phyloP scores from a whole-genome alignment of 1,140 invertebrate genomes.

The Zophobas atratus region DNA sequence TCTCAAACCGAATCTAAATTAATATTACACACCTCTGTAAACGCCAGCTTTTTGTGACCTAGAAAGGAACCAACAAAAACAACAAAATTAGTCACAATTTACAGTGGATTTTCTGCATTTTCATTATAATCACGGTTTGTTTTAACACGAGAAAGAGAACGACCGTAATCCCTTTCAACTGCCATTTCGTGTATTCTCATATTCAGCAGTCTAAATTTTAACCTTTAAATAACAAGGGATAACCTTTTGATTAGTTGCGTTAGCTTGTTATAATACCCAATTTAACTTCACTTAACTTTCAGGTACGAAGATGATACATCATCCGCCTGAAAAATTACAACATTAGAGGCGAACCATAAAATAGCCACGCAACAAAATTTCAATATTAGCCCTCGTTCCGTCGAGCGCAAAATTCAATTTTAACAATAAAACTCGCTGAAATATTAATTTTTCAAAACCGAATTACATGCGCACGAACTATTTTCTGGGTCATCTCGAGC shows the following conservation, averaged over 20 bases:
- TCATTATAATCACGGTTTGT: too few relatives aligned
- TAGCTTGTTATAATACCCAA: neutral
- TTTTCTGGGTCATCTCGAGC: neutral
- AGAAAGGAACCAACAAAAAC: too few relatives aligned
- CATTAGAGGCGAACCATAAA: neutral
- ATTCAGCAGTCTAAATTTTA: neutral
- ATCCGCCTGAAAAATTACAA: neutral
- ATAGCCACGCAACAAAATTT: neutral
- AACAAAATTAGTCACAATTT: too few relatives aligned
- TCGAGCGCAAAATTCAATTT: constrained; percentile 2
- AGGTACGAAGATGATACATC: constrained; percentile 4
- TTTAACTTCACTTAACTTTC: constrained; percentile 5
- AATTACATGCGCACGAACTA: neutral
- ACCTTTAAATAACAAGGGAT: constrained; percentile 11
- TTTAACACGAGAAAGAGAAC: neutral
- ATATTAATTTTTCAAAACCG: neutral
- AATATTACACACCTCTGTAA: too few relatives aligned
- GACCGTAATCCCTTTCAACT: neutral
- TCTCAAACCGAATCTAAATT: too few relatives aligned
- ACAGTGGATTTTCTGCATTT: too few relatives aligned
- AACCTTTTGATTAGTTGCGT: constrained; percentile 14
- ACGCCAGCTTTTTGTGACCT: too few relatives aligned
- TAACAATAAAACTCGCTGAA: neutral
- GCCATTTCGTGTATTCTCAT: neutral
- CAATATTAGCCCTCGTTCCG: neutral